Evolutionary conservation across 2,113 vertebrate genomes (phyloP).

Genomic region (Trichomycterus rosablanca): DNA sequence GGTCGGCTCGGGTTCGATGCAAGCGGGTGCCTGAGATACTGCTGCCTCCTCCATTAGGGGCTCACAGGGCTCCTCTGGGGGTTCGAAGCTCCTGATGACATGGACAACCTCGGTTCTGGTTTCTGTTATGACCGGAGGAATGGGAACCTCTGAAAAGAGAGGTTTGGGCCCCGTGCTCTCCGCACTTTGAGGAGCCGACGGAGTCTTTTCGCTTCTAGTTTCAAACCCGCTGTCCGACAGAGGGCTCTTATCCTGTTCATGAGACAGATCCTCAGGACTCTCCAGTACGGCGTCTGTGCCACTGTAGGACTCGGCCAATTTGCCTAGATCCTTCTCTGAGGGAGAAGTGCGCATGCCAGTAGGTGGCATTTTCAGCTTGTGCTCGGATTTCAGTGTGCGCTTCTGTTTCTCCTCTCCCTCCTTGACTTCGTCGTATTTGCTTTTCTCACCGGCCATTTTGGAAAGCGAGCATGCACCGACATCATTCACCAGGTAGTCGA

Average conservation of each 20-base stretch:
- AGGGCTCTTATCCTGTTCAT: constrained; percentile 97
- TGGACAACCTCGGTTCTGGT: constrained; percentile 91
- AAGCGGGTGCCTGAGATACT: constrained; percentile 57
- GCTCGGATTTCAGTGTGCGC: constrained; percentile 88
- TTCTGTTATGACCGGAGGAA: constrained; percentile 91
- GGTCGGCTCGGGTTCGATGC: constrained; percentile 75
- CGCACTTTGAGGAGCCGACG: constrained; percentile 95
- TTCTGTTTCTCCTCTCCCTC: constrained; percentile 96
- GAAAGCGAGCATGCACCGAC: constrained; percentile 85
- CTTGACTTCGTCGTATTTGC: constrained; percentile 81
- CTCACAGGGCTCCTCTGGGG: constrained; percentile 75
- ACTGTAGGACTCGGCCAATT: constrained; percentile 89
- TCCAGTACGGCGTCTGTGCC: constrained; percentile 90
- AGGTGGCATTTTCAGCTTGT: constrained; percentile 98
- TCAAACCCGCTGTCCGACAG: constrained; percentile 98
- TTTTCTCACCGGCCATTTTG: constrained; percentile 79
- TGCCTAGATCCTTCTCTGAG: constrained; percentile 94
- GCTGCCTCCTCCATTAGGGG: constrained; percentile 72
- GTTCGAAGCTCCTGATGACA: constrained; percentile 87
- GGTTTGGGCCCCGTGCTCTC: constrained; percentile 96
- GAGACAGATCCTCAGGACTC: constrained; percentile 93
- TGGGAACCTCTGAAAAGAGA: constrained; percentile 90
- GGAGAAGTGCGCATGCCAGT: constrained; percentile 89
- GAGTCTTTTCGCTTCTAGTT: constrained; percentile 96
- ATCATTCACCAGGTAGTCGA: constrained; percentile 91